A percentile compares a stretch with the other conserved stretches of the same genome.
Conservation (phyloP, 2,797 vertebrate genomes). For the Morelia viridis region DNA sequence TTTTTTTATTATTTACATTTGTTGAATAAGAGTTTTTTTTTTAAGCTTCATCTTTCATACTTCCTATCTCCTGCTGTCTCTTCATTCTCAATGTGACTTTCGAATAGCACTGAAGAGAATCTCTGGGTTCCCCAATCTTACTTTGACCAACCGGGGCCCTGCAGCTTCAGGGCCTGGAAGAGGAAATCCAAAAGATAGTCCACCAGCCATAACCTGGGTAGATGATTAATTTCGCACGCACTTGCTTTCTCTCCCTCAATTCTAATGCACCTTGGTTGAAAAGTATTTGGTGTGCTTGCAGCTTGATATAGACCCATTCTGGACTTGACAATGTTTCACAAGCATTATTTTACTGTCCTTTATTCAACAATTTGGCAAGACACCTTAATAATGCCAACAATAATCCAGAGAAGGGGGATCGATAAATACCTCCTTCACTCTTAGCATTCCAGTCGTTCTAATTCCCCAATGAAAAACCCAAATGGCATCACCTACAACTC, state of each 20-base stretch:
- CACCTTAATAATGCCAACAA: not conserved
- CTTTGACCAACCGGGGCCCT: not conserved
- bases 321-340: not conserved
- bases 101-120: not conserved
- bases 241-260: not conserved
- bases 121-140: not conserved
- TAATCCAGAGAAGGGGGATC: not conserved
- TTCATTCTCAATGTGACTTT: not conserved
- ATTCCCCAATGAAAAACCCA: not conserved
- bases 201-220: not conserved
- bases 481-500: not conserved
- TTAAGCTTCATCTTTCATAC: too few species aligned
- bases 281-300: accelerated
- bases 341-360: not conserved
- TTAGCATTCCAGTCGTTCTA: not conserved
- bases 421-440: not conserved
- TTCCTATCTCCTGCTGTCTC: not conserved
- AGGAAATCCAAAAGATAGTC: not conserved
- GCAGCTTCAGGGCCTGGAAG: not conserved
- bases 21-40: not conserved
- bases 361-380: not conserved
- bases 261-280: not conserved
- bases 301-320: not conserved
- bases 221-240: not conserved
- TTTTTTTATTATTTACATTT: not conserved